Evolutionary conservation across 2,113 vertebrate genomes (phyloP).

Genomic region (Calyptomena viridis): DNA sequence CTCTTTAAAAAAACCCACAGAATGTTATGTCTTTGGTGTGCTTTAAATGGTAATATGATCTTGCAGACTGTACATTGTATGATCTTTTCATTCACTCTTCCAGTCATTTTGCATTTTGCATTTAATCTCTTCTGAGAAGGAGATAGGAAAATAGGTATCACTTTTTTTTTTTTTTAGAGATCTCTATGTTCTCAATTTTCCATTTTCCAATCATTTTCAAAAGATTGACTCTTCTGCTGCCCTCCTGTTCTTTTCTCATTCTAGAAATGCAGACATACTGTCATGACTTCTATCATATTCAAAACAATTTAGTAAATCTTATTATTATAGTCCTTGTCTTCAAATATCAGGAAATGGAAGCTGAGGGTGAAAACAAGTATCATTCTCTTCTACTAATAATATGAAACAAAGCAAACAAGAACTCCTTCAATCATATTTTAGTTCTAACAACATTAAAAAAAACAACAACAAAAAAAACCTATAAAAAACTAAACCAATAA

Average conservation of each 20-base stretch:
- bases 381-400: not conserved
- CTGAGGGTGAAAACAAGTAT: not conserved
- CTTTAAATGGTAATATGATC: not conserved
- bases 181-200: not conserved
- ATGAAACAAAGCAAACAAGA: slow-evolving; percentile 23
- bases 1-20: not conserved
- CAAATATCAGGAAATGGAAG: not conserved
- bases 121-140: slow-evolving; percentile 19
- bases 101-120: slow-evolving; percentile 4
- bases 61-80: not conserved
- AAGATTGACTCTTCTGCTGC: not conserved
- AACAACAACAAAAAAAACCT: not conserved
- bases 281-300: not conserved
- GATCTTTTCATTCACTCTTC: not conserved
- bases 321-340: not conserved
- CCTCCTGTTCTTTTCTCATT: not conserved
- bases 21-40: not conserved
- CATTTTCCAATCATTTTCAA: not conserved
- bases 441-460: slow-evolving; percentile 7
- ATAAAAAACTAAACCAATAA: not conserved
- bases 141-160: not conserved
- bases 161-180: not conserved
- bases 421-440: slow-evolving; percentile 30
- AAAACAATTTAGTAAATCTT: not conserved
- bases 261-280: not conserved